Evolutionary conservation across 2,888 invertebrate genomes (phyloP), one percentile per base, ranked within the genome.

Genomic region (Biston betularia): DNA sequence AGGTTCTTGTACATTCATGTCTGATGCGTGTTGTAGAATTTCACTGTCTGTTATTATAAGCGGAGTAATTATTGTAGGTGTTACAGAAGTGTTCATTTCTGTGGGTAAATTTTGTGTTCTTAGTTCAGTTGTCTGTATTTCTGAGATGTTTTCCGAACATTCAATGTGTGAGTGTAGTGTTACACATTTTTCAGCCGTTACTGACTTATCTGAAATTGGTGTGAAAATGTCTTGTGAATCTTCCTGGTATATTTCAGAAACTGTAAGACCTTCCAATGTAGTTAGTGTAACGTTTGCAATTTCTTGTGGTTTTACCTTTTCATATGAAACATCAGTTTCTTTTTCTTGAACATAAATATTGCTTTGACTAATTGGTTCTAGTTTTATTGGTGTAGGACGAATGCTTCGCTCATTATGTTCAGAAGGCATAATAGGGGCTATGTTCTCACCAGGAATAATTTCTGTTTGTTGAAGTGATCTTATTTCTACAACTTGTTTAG

Each of bases 181-280:
- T 55, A 85, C 67, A 49, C 81, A 79, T 71, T 83, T 83, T 75
- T 87, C 85, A 60, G 89, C 91, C 58, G 68, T 84, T 45, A 75
- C 84, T 71, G 75, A 70, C 77, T 87, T 86, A 70, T 77, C 75
- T 80, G 79, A 71, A 64, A 74, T 75, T 45, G 79, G 60, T 63
- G 69, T 74, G 42, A 90, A 81, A 62, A 75, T 71, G 52, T 83
- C 78, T 72, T 85, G 80, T 58, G 78, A 79, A 68, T 87, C 85
- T 73, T 89, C 87, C 65, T 91, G 86, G 56, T 83, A 84, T 9
- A 89, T 79, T 80, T 94, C 92, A 68, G 87, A 86, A 45, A 92
- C 81, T 11, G 82, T 80, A 56, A 92, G 68, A 53, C 88, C 84
- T 75, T 90, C 86, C n/a, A 70, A 72, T n/a, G 83, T 84, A 53